phyloP scores from a whole-genome alignment of 2,888 invertebrate genomes.

The Agrochola lota region DNA sequence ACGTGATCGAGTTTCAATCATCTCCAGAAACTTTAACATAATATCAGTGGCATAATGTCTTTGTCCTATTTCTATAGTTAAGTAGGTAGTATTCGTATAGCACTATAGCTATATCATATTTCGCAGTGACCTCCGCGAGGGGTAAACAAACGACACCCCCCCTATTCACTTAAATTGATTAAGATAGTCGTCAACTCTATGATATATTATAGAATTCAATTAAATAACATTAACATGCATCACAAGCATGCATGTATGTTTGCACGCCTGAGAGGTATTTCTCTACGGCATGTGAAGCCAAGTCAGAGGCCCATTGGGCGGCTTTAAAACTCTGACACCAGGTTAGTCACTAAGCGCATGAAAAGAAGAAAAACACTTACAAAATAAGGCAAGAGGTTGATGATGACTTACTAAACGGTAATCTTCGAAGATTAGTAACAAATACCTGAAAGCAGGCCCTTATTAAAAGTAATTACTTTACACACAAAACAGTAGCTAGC shows the following conservation, averaged over 20 bases:
- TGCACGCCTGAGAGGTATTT: too few relatives aligned
- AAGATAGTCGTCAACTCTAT: slow-evolving; percentile 25
- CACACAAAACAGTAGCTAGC: too few relatives aligned
- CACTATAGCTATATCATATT: not conserved
- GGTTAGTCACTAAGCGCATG: too few relatives aligned
- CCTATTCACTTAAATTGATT: slow-evolving; percentile 44
- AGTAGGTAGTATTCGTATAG: not conserved
- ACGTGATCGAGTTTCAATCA: not conserved
- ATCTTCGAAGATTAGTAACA: not conserved
- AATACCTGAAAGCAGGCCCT: not conserved
- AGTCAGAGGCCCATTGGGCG: too few relatives aligned
- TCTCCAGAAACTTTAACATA: not conserved
- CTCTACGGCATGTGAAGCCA: too few relatives aligned
- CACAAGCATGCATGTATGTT: too few relatives aligned
- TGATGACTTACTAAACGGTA: not conserved
- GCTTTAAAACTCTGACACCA: too few relatives aligned
- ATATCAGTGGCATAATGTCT: not conserved
- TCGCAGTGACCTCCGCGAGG: slow-evolving; percentile 29
- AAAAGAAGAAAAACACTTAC: too few relatives aligned
- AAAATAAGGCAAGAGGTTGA: not conserved
- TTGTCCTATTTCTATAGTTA: not conserved
- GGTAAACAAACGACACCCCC: slow-evolving; percentile 49
- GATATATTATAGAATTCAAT: slow-evolving; percentile 13
- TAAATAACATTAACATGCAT: not conserved
- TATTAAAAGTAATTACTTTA: not conserved